Conservation (phyloP, 1,140 invertebrate species). For the Drosophila ercepeae region DNA sequence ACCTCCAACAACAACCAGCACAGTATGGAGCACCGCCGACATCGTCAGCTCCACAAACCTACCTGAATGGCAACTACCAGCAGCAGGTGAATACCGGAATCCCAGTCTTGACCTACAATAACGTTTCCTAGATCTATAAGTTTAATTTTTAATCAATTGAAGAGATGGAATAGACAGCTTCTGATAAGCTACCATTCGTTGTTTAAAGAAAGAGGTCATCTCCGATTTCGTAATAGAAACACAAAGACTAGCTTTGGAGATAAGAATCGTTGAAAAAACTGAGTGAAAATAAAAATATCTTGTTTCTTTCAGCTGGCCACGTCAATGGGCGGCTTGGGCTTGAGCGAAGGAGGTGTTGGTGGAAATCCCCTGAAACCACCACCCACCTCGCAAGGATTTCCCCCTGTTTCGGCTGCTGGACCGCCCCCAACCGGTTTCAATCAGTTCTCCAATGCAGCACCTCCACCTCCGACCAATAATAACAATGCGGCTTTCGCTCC, state of each 20-base stretch:
- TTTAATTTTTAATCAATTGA: too few species aligned
- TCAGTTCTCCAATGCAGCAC: slow-evolving; percentile 53
- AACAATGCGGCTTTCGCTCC: slow-evolving; percentile 65
- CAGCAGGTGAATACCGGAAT: slow-evolving; percentile 64
- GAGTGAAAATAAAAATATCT: slow-evolving; percentile 1
- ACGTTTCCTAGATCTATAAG: neutral
- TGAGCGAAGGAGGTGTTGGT: slow-evolving; percentile 30
- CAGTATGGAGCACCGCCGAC: slow-evolving; percentile 65
- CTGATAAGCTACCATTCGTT: slow-evolving; percentile 48
- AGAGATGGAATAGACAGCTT: too few species aligned
- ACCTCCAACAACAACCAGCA: slow-evolving; percentile 50
- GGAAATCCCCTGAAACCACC: slow-evolving; percentile 65
- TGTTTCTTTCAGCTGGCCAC: slow-evolving; percentile 59
- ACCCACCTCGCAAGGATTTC: slow-evolving; percentile 36
- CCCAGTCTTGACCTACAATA: neutral
- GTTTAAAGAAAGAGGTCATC: slow-evolving; percentile 38
- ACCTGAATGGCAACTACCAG: slow-evolving; percentile 78
- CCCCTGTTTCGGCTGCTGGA: slow-evolving; percentile 11
- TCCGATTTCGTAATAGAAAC: slow-evolving; percentile 16
- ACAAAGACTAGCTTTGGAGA: slow-evolving; percentile 21
- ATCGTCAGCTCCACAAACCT: slow-evolving; percentile 51
- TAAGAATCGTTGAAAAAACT: slow-evolving; percentile 34
- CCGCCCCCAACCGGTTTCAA: slow-evolving; percentile 47
- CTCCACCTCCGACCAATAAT: slow-evolving; percentile 44
- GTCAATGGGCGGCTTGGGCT: slow-evolving; percentile 72